Conservation (phyloP, 2,797 vertebrate species). For the Tragelaphus eurycerus region DNA sequence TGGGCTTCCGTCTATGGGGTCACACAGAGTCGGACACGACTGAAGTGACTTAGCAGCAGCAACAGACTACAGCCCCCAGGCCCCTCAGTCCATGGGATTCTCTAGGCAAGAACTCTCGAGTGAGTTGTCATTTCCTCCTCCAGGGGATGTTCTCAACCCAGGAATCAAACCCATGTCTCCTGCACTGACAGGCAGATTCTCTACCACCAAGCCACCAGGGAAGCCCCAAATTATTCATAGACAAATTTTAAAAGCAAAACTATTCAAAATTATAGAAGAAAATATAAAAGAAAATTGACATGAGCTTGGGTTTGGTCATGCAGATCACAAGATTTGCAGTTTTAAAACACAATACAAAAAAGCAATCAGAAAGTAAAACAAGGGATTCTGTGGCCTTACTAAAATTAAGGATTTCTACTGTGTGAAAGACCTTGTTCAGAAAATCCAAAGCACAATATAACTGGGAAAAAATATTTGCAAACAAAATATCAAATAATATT, state of each 20-base stretch:
- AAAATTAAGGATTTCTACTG: background rate
- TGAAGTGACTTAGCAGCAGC: too few relatives aligned
- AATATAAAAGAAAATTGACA: background rate
- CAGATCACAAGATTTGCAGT: background rate
- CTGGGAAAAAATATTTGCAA: background rate
- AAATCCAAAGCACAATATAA: background rate
- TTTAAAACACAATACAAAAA: background rate
- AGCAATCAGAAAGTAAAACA: background rate
- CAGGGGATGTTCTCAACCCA: background rate
- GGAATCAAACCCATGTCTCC: background rate
- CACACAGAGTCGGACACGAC: too few relatives aligned
- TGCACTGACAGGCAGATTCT: background rate
- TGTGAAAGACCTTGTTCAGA: background rate
- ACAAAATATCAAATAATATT: background rate
- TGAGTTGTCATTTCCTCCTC: background rate
- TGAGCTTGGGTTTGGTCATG: background rate
- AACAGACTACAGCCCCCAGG: background rate
- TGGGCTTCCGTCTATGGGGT: too few relatives aligned
- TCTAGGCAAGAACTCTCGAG: background rate
- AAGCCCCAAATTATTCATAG: background rate
- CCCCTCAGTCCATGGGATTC: background rate
- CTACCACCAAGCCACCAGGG: background rate
- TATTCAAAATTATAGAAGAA: background rate
- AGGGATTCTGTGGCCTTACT: background rate
- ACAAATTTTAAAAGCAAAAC: background rate